Percentiles rank a stretch among this genome's conserved stretches.
Conservation (phyloP, 1,140 invertebrate species). For the Drosophila erecta region DNA sequence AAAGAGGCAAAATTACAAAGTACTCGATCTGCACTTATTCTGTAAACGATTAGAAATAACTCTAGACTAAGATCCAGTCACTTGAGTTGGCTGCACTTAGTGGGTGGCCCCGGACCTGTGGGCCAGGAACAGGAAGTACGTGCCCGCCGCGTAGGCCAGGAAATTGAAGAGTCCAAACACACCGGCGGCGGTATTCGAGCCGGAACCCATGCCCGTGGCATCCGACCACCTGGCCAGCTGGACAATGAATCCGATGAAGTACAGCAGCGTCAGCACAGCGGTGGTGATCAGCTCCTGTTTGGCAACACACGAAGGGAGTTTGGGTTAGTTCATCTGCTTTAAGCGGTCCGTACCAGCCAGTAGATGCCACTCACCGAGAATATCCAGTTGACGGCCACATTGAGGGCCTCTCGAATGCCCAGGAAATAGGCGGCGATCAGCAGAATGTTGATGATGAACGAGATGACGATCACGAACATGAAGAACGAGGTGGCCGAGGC, state of each 20-base stretch:
- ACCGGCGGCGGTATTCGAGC: constrained; percentile 89
- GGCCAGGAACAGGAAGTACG: constrained; percentile 91
- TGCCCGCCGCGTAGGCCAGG: constrained; percentile 90
- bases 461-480: constrained; percentile 91
- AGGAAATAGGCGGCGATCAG: constrained; percentile 93
- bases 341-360: too few relatives aligned
- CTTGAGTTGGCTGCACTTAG: constrained; percentile 26
- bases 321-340: too few relatives aligned
- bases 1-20: constrained; percentile 28
- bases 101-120: constrained; percentile 87
- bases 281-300: constrained; percentile 92
- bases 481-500: constrained; percentile 90
- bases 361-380: constrained; percentile 88
- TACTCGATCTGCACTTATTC: constrained; percentile 53
- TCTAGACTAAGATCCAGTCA: constrained; percentile 39
- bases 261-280: constrained; percentile 88
- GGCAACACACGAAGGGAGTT: too few relatives aligned
- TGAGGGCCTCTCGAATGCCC: constrained; percentile 91
- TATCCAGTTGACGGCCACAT: constrained; percentile 93
- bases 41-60: constrained; percentile 47
- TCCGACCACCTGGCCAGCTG: constrained; percentile 88
- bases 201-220: constrained; percentile 68
- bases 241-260: constrained; percentile 92
- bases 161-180: constrained; percentile 93
- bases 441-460: constrained; percentile 92